These are phyloP conservation scores for Lottia gigantea DNA, from an alignment of 2,888 invertebrate species.

Conservation along the genomic window DNA sequence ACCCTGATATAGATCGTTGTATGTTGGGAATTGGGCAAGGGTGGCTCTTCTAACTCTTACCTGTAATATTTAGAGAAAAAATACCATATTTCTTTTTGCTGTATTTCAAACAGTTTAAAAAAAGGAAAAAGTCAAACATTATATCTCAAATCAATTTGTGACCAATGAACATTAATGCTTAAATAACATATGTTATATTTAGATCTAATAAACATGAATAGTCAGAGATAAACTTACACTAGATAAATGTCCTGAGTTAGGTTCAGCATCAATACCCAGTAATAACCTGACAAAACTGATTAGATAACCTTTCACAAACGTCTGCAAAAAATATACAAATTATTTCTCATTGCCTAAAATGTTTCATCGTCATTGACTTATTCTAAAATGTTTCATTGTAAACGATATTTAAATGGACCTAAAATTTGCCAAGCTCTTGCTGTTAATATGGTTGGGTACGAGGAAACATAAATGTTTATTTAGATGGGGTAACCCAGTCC, in stretches of 20 bases:
- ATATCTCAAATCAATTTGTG: too few species aligned
- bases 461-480: too few species aligned
- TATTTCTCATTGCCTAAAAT: neutral
- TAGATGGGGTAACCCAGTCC: neutral
- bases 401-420: too few species aligned
- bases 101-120: too few species aligned
- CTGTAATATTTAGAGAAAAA: conserved; percentile 69
- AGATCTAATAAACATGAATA: too few species aligned
- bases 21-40: conserved; percentile 95
- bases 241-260: conserved; percentile 95
- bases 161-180: too few species aligned
- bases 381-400: too few species aligned
- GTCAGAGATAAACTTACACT: conserved; percentile 77
- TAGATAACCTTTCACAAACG: conserved; percentile 97
- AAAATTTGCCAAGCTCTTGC: too few species aligned
- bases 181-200: too few species aligned
- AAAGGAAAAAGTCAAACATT: too few species aligned
- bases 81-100: too few species aligned
- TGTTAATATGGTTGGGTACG: neutral
- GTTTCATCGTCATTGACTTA: too few species aligned
- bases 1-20: conserved; percentile 96
- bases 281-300: conserved; percentile 95
- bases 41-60: conserved; percentile 96
- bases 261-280: conserved; percentile 95
- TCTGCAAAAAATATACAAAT: conserved; percentile 72